Evolutionary conservation across 2,113 vertebrate genomes (phyloP), one percentile per base, ranked within the genome.

Genomic region (Corapipo altera): DNA sequence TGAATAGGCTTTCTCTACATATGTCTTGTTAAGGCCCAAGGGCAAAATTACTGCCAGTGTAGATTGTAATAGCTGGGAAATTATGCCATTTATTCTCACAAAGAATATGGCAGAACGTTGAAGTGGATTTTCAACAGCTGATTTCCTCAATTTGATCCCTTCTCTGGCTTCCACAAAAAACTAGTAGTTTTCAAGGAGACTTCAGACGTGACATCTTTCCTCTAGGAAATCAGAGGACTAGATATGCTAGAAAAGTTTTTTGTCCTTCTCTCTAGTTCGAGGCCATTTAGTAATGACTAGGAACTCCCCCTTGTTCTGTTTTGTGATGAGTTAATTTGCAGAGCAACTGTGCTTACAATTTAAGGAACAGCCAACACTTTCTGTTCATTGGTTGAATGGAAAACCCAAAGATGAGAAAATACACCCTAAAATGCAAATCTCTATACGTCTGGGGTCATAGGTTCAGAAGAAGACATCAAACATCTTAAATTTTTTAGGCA

Each of bases 361-460:
- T 23, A 70, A 73, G 51, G 27, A 73, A 54, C 12, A 77, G 39
- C 16, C 43, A 80, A 2, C 4, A 2, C 13, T 65, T 94, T 74
- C 39, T 44, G 12, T 33, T 69, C 12, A 52, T 86, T 74, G 59
- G 11, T 37, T 89, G 65, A 77, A 78, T 16, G 20, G 61, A 89
- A 91, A 72, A 18, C 7, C 9, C 22, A 43, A 82, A 85, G 7
- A 54, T 37, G 27, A 69, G 48, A 89, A 89, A 65, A 91, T 20
- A 73, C 2, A 1, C 16, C 23, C 41, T 49, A 32, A 69, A 78
- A 6, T 0, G 3, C 57, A 85, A 11, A 6, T 46, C 54, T 61
- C 9, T 58, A 14, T 9, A 6, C 4, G 49, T 28, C 33, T 70
- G 9, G 11, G 23, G 8, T 12, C 27, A 17, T 0, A 1, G 20